These are phyloP conservation scores for Campylorhamphus procurvoides DNA, from an alignment of 2,113 vertebrate genomes.

Conservation along the genomic window DNA sequence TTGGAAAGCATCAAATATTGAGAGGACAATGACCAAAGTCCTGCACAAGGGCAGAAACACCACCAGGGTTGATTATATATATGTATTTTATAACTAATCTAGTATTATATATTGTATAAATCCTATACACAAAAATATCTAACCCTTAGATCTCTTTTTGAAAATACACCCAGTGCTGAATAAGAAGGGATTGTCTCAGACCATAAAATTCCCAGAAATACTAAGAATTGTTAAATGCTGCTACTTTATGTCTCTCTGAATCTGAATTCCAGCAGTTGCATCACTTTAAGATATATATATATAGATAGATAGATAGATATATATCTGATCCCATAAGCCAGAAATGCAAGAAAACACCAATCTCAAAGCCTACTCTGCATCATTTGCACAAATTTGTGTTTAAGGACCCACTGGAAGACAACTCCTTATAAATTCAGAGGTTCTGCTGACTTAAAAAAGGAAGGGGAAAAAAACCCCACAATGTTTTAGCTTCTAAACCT, in stretches of 20 bases:
- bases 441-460: not conserved
- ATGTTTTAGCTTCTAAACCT: not conserved
- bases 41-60: not conserved
- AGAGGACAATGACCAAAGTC: not conserved
- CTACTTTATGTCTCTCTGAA: not conserved
- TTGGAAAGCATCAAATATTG: not conserved
- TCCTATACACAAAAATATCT: not conserved
- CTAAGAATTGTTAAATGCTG: not conserved
- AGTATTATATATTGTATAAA: not conserved
- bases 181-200: not conserved
- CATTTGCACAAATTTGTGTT: not conserved
- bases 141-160: not conserved
- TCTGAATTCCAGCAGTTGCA: not conserved
- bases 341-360: not conserved
- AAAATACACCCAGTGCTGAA: not conserved
- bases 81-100: not conserved
- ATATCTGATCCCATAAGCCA: not conserved
- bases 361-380: not conserved
- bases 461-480: rapidly evolving
- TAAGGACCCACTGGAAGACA: not conserved
- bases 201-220: not conserved
- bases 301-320: not conserved
- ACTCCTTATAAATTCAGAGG: not conserved
- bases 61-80: not conserved
- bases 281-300: not conserved